Evolutionary conservation across 2,113 vertebrate genomes (phyloP), one percentile per base, ranked within the genome.

Genomic region (Aspidoscelis tigris): DNA sequence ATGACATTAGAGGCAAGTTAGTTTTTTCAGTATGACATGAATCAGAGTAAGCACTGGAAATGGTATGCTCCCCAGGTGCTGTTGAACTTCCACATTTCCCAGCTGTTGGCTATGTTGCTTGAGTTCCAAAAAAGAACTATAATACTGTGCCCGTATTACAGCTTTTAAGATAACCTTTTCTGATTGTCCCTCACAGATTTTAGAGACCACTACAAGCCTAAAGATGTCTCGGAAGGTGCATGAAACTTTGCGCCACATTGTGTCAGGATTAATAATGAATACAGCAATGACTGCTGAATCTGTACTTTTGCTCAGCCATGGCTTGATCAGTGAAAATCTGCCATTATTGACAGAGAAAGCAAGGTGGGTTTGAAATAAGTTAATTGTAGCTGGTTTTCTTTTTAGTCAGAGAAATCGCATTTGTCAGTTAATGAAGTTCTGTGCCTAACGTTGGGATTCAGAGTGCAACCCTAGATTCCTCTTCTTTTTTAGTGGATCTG

Each of bases 271-370:
- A 84, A 96, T 99, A 3, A 89, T 94, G 84, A 99, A 99, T 83
- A 69, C 88, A 1, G 97, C 95, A 70, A 97, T 99, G 97, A 96
- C 91, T 0, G 92, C 97, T 18, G 95, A 97, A 80, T 95, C 97
- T 24, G 90, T 99, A 4, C 96, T 99, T 2, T 94, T 99, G 86
- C 97, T 99, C 85, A 97, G 98, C 91, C 97, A 99, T 0, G 97
- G 98, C 26, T 96, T 99, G 87, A 92, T 99, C 94, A 98, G 97
- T 92, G 96, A 99, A 94, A 99, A 99, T 79, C 95, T 99, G 53
- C 98, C 98, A 0, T 95, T 99, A 71, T 93, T 99, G 82, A 98
- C 98, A 72, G 97, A 97, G 84, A 98, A 97, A 89, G 97, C 97
- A 91, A 97, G 95, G 98, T 99, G 96, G 95, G 96, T 95, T 84